Percentiles rank a stretch among this genome's conserved stretches.
phyloP scores from a whole-genome alignment of 2,113 vertebrate species.

The Periophthalmodon schlosseri region DNA sequence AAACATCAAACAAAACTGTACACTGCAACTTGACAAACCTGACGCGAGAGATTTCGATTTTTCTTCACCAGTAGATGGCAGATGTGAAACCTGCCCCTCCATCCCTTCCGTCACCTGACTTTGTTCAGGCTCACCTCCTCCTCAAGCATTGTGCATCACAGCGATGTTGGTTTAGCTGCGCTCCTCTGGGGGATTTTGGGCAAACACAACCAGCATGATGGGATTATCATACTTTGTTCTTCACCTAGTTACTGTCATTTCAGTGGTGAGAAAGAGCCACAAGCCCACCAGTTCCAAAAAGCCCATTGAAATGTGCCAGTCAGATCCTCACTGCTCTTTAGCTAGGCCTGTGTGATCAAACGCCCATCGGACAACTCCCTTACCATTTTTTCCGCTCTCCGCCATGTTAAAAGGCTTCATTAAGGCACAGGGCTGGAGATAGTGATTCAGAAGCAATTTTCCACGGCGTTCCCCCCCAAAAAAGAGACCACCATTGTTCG shows the following conservation, averaged over 20 bases:
- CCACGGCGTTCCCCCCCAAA: conserved; percentile 56
- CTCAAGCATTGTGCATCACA: too few relatives aligned
- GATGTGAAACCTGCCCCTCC: too few relatives aligned
- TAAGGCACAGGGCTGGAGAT: conserved; percentile 67
- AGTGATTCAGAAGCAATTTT: conserved; percentile 72
- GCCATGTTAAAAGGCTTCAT: conserved; percentile 67
- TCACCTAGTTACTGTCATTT: conserved; percentile 15
- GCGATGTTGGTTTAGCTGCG: too few relatives aligned
- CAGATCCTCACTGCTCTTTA: conserved; percentile 41
- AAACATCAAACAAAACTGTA: too few relatives aligned
- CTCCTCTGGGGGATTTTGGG: too few relatives aligned
- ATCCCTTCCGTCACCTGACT: too few relatives aligned
- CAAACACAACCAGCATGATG: too few relatives aligned
- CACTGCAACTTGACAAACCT: too few relatives aligned
- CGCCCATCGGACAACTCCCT: conserved; percentile 38
- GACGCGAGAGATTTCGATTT: too few relatives aligned
- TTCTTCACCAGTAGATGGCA: too few relatives aligned
- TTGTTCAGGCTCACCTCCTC: too few relatives aligned
- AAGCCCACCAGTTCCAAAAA: background rate
- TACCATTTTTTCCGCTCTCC: conserved; percentile 14
- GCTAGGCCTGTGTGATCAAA: conserved; percentile 60
- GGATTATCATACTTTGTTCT: background rate
- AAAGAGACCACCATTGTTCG: conserved; percentile 67
- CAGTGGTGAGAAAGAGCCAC: conserved; percentile 2
- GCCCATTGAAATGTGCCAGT: conserved; percentile 40